Percentiles rank a stretch among this genome's conserved stretches.
phyloP scores from a whole-genome alignment of 2,797 vertebrate species.

The Pseudocheirus occidentalis region DNA sequence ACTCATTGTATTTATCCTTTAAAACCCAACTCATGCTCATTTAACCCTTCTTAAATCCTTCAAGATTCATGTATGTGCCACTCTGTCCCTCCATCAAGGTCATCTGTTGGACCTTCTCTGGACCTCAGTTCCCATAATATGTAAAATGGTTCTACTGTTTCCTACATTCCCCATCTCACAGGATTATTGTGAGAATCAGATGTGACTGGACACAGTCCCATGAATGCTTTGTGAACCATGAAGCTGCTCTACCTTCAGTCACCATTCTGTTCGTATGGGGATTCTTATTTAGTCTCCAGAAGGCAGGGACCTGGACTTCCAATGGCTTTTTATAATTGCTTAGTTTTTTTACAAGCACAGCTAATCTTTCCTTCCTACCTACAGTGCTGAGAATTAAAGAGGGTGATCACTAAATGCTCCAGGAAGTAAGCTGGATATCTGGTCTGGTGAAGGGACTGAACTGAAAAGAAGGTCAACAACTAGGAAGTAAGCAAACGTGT shows the following conservation, averaged over 20 bases:
- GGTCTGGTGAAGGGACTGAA: background rate
- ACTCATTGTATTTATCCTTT: background rate
- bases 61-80: background rate
- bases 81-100: background rate
- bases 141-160: background rate
- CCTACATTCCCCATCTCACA: background rate
- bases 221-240: background rate
- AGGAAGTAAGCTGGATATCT: constrained; percentile 14
- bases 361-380: background rate
- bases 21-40: background rate
- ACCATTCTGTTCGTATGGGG: background rate
- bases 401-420: background rate
- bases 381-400: background rate
- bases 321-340: constrained; percentile 33
- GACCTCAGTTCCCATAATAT: background rate
- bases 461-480: background rate
- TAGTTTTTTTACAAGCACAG: constrained; percentile 20
- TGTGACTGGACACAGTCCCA: constrained; percentile 24
- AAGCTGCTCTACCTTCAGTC: background rate
- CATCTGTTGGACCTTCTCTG: background rate
- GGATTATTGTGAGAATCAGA: constrained; percentile 1
- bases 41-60: background rate
- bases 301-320: constrained; percentile 9
- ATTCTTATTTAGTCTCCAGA: background rate
- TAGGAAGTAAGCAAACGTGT: background rate